Evolutionary conservation across 2,888 invertebrate genomes (phyloP).

Genomic region (Caenorhabditis becei): DNA sequence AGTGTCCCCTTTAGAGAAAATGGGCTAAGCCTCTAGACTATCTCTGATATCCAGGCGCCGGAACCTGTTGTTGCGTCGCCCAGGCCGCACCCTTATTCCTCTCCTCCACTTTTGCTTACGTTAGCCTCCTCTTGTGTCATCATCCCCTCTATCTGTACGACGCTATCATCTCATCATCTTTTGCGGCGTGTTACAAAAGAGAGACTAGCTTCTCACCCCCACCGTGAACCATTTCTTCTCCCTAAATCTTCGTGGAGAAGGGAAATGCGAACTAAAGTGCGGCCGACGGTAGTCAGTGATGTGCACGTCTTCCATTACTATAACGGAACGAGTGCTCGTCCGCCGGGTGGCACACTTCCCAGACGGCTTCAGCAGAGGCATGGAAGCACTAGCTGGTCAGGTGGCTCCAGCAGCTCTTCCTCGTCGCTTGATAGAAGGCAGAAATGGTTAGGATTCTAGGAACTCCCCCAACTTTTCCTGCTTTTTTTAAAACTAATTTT

Average conservation of each 20-base stretch:
- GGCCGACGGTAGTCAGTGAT: slow-evolving; percentile 58
- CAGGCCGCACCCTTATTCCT: slow-evolving; percentile 28
- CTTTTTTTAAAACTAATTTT: not conserved
- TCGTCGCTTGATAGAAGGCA: slow-evolving; percentile 31
- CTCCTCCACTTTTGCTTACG: slow-evolving; percentile 35
- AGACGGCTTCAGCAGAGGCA: slow-evolving; percentile 27
- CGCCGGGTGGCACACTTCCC: slow-evolving; percentile 27
- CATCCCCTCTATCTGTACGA: slow-evolving; percentile 12
- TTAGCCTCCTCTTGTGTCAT: slow-evolving; percentile 17
- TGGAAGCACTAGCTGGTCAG: slow-evolving; percentile 44
- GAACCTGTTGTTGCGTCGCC: slow-evolving; percentile 56
- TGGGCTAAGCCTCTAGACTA: slow-evolving; percentile 19
- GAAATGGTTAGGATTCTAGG: slow-evolving; percentile 13
- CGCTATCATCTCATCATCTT: slow-evolving; percentile 13
- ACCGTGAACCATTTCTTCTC: slow-evolving; percentile 24
- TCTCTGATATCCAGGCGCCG: slow-evolving; percentile 34
- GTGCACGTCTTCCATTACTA: slow-evolving; percentile 69
- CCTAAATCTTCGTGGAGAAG: slow-evolving; percentile 14
- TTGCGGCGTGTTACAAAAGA: slow-evolving; percentile 23
- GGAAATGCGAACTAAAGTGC: slow-evolving; percentile 11
- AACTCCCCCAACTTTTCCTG: not conserved
- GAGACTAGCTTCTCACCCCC: slow-evolving; percentile 1
- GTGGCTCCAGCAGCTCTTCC: slow-evolving; percentile 40
- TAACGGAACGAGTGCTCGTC: slow-evolving; percentile 31
- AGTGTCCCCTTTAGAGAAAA: not conserved